Percentiles rank a stretch among this genome's conserved stretches.
Conservation (phyloP, 1,140 invertebrate species). For the Planococcus citri region DNA sequence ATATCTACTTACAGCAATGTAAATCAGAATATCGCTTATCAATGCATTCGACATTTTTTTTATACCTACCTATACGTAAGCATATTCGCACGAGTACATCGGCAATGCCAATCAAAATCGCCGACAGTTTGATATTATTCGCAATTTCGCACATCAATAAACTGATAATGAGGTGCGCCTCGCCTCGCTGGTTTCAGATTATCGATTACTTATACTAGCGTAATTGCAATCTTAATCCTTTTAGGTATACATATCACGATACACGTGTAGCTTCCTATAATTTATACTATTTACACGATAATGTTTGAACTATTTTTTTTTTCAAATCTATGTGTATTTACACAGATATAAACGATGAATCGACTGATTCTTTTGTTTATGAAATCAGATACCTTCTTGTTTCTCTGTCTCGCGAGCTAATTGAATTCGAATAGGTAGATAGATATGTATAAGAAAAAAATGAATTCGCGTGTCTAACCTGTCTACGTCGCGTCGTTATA, state of each 20-base stretch:
- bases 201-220: no score
- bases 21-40: no score
- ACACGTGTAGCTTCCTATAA: background rate
- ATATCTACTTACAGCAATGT: no score
- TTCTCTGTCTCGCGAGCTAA: background rate
- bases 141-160: background rate
- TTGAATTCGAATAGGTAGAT: background rate
- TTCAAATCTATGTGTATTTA: no score
- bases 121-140: background rate
- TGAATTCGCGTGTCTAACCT: background rate
- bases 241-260: background rate
- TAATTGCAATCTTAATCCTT: background rate
- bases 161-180: background rate
- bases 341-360: background rate
- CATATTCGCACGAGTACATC: no score
- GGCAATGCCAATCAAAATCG: background rate
- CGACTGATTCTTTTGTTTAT: background rate
- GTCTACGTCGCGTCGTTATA: background rate
- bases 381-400: background rate
- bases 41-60: no score
- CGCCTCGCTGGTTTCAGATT: background rate
- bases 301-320: no score
- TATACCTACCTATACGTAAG: no score
- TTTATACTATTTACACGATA: background rate
- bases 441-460: no score